Percentiles rank a stretch among this genome's conserved stretches.
phyloP scores from a whole-genome alignment of 2,113 vertebrate genomes.

The Perognathus longimembris region DNA sequence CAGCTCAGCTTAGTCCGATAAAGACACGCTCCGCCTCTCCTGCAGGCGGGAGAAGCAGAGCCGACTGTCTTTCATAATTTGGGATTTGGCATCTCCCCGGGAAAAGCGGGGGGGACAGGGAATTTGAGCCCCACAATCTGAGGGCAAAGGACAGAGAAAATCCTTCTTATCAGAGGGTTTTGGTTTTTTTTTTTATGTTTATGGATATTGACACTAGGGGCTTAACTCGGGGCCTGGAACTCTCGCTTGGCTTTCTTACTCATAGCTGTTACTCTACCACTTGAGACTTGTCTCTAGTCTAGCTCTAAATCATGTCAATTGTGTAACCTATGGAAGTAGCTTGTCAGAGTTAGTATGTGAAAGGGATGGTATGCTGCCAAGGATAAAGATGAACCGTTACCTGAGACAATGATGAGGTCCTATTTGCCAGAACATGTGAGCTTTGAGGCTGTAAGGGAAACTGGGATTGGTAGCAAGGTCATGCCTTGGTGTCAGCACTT shows the following conservation, averaged over 20 bases:
- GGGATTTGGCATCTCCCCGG: no score
- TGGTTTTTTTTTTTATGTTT: slow-evolving; percentile 16
- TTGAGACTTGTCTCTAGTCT: no score
- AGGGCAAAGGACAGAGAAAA: slow-evolving; percentile 45
- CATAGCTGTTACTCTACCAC: no score
- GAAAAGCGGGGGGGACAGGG: no score
- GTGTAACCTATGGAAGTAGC: slow-evolving; percentile 31
- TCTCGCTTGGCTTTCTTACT: no score
- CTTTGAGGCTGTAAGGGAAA: slow-evolving; percentile 53
- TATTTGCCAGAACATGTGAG: slow-evolving; percentile 19
- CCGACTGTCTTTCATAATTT: no score
- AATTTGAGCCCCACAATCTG: no score
- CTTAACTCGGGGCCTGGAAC: not conserved
- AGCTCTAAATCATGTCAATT: slow-evolving; percentile 41
- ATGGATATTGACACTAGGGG: slow-evolving; percentile 8
- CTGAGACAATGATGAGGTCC: not conserved
- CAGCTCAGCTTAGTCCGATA: no score
- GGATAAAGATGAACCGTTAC: slow-evolving; percentile 51
- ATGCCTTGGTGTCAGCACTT: slow-evolving; percentile 52
- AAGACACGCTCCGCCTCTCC: no score
- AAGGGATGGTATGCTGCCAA: not conserved
- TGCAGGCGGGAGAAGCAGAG: no score
- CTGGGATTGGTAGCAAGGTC: not conserved
- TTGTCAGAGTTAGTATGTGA: slow-evolving; percentile 32
- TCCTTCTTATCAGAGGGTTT: not conserved